Evolutionary conservation across 2,888 invertebrate genomes (phyloP).

Genomic region (Agrochola lychnidis): DNA sequence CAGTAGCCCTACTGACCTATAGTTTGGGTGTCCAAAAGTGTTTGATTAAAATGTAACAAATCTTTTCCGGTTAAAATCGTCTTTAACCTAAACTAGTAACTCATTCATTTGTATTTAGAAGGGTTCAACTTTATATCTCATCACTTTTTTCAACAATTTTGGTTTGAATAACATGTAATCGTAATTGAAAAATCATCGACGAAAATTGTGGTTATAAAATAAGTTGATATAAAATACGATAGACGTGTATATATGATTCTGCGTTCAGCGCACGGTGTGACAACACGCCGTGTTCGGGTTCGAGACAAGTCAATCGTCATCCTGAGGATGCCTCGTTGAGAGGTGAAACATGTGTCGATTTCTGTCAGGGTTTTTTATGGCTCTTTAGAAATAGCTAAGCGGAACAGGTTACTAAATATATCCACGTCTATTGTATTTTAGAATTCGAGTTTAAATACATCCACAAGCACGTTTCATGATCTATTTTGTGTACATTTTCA

Average conservation of each 20-base stretch:
- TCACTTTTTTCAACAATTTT: neutral
- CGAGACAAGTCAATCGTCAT: too few relatives aligned
- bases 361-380: too few relatives aligned
- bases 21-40: neutral
- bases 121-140: neutral
- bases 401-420: too few relatives aligned
- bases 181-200: neutral
- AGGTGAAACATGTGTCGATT: too few relatives aligned
- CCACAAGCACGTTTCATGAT: neutral
- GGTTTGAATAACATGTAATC: neutral
- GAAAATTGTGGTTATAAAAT: neutral
- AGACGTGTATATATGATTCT: too few relatives aligned
- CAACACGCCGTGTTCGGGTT: too few relatives aligned
- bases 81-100: neutral
- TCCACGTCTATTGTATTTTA: too few relatives aligned
- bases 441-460: too few relatives aligned
- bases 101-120: neutral
- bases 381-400: too few relatives aligned
- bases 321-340: too few relatives aligned
- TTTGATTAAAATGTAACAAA: neutral
- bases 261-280: too few relatives aligned
- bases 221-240: neutral
- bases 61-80: neutral
- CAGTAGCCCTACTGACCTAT: neutral
- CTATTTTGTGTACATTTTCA: neutral